Evolutionary conservation across 2,888 invertebrate genomes (phyloP).

Genomic region (Incurvaria masculella): DNA sequence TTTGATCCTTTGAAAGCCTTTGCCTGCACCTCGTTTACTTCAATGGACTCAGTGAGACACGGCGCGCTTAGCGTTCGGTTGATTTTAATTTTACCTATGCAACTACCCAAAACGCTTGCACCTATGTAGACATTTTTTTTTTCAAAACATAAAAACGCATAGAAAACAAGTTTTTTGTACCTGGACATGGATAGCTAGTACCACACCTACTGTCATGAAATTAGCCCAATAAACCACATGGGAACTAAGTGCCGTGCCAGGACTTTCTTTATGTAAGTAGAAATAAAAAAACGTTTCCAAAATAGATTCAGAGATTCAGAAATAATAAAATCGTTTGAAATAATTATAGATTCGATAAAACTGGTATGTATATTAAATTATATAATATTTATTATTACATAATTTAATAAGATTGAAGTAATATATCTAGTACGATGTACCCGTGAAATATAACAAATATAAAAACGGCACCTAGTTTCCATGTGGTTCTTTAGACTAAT

Average conservation of each 20-base stretch:
- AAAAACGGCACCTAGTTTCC: not conserved
- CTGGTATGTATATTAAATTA: too few relatives aligned
- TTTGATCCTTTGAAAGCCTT: slow-evolving; percentile 25
- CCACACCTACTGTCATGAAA: too few relatives aligned
- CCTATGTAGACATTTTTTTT: slow-evolving; percentile 3
- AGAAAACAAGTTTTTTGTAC: not conserved
- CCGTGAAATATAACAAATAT: not conserved
- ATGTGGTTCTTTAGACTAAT: too few relatives aligned
- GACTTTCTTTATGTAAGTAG: too few relatives aligned
- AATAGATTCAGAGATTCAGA: too few relatives aligned
- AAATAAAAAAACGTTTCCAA: too few relatives aligned
- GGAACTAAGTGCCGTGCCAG: too few relatives aligned
- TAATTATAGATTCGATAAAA: too few relatives aligned
- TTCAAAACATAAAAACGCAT: slow-evolving; percentile 5
- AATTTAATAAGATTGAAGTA: too few relatives aligned
- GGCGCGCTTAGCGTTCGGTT: slow-evolving; percentile 9
- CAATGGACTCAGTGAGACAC: slow-evolving; percentile 16
- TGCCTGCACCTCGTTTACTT: slow-evolving; percentile 18
- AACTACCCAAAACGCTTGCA: not conserved
- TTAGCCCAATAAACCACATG: not conserved
- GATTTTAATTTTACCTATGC: not conserved
- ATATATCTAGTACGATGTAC: not conserved
- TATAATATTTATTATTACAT: too few relatives aligned
- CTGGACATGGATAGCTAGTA: too few relatives aligned
- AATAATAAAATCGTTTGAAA: too few relatives aligned